Conservation (phyloP, 1,140 invertebrate species). For the Drosophila sproati region DNA sequence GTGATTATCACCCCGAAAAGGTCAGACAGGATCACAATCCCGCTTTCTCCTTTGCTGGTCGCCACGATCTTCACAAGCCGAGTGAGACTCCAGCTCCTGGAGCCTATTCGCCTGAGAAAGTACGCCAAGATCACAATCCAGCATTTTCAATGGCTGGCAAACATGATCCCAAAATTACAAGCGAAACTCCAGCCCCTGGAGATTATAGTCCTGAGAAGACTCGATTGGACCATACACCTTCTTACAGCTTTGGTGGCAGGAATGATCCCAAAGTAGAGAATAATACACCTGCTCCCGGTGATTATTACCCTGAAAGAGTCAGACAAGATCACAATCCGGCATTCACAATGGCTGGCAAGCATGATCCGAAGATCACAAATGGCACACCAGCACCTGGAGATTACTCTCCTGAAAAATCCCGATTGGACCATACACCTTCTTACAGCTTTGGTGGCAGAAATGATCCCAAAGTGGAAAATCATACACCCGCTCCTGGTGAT, state of each 20-base stretch:
- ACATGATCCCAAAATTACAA: slow-evolving; percentile 87
- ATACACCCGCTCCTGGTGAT: slow-evolving; percentile 84
- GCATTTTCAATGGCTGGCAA: slow-evolving; percentile 86
- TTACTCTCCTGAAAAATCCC: slow-evolving; percentile 88
- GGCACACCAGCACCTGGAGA: slow-evolving; percentile 85
- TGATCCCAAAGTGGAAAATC: slow-evolving; percentile 85
- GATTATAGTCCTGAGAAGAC: slow-evolving; percentile 91
- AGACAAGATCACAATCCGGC: slow-evolving; percentile 87
- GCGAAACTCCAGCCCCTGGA: slow-evolving; percentile 89
- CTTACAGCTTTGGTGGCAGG: slow-evolving; percentile 86
- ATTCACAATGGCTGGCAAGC: slow-evolving; percentile 85
- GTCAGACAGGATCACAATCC: slow-evolving; percentile 87
- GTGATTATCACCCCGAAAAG: slow-evolving; percentile 87
- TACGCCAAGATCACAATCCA: slow-evolving; percentile 86
- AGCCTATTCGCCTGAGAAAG: slow-evolving; percentile 87
- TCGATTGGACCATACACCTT: slow-evolving; percentile 86
- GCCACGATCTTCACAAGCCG: slow-evolving; percentile 85
- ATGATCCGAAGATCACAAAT: slow-evolving; percentile 85
- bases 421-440: slow-evolving; percentile 85
- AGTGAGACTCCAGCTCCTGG: slow-evolving; percentile 87
- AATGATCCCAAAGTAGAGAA: slow-evolving; percentile 80
- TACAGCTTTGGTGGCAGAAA: slow-evolving; percentile 86
- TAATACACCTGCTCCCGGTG: slow-evolving; percentile 85
- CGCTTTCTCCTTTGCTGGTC: slow-evolving; percentile 86
- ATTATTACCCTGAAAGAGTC: slow-evolving; percentile 87